Base-by-base conservation (phyloP, 2,113 vertebrate genomes). In the Thunnus thynnus region DNA sequence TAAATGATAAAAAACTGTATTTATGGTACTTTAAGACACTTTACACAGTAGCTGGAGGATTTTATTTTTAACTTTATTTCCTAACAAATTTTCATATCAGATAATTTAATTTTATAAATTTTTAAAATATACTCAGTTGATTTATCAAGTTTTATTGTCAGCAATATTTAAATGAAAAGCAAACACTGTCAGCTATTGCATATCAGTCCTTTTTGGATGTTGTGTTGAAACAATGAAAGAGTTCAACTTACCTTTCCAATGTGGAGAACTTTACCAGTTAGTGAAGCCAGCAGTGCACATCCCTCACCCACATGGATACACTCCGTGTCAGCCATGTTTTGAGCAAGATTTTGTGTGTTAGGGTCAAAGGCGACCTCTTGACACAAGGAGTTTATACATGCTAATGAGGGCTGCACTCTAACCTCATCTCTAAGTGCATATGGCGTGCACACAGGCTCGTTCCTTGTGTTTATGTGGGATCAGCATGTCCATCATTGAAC, bases 331-430 rank as follows among this genome's bases (percentile, higher is more conserved):
- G 69, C 72, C 78, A 89, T 86, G 77, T 92, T 94, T 88, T 57
- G 48, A 78, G 64, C 84, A 86, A 76, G 78, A 92, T 82, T 90
- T 78, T 87, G 70, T 70, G 80, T 86, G 85, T 83, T 89, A 27
- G 87, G 93, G 93, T 94, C 92, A 94, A 90, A 92, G 82, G 85
- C 87, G 89, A 91, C 91, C 91, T 93, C 88, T 91, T 92, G 90
- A 93, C 88, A 85, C 82, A 0, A 71, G 77, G 88, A 92, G 91
- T 88, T 92, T 91, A 92, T 89, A 93, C 90, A 93, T 92, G 88
- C 88, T 92, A 93, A 92, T 92, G 92, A 93, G 89, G 80, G 56
- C 32, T 92, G 89, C 86, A 91, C 92, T 92, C 86, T 93, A 89
- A 91, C 90, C 90, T 80, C 80, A 52, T 68, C 16, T 64, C 87